phyloP scores from a whole-genome alignment of 2,888 invertebrate species.

The Drosophila leonis region DNA sequence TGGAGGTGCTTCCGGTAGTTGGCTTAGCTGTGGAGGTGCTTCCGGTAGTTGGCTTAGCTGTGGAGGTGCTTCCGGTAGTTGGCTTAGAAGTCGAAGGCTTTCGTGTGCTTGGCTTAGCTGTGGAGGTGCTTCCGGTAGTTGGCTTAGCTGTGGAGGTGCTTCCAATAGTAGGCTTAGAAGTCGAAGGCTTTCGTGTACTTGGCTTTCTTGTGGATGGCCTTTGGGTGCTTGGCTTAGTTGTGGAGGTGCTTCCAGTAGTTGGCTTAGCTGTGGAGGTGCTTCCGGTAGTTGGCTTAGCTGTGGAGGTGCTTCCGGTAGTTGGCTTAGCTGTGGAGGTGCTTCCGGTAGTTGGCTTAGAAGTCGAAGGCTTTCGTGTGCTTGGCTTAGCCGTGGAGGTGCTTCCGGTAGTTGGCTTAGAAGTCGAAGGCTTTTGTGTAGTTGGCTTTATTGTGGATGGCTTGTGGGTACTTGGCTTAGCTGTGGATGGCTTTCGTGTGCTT shows the following conservation, averaged over 20 bases:
- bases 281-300: no score
- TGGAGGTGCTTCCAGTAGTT: not conserved
- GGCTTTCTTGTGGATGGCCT: not conserved
- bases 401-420: no score
- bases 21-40: not conserved
- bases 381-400: no score
- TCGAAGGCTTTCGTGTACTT: not conserved
- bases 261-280: not conserved
- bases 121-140: not conserved
- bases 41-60: not conserved
- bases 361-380: not conserved
- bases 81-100: not conserved
- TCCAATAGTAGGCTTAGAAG: not conserved
- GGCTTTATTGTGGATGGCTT: not conserved
- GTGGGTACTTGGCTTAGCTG: not conserved
- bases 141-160: not conserved
- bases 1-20: not conserved
- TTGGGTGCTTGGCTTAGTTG: not conserved
- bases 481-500: not conserved
- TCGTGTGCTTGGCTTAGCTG: not conserved
- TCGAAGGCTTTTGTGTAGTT: no score
- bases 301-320: no score
- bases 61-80: not conserved
- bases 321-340: not conserved
- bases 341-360: not conserved